These are phyloP conservation scores for Danio choprae DNA, from an alignment of 2,797 vertebrate species.

Conservation along the genomic window DNA sequence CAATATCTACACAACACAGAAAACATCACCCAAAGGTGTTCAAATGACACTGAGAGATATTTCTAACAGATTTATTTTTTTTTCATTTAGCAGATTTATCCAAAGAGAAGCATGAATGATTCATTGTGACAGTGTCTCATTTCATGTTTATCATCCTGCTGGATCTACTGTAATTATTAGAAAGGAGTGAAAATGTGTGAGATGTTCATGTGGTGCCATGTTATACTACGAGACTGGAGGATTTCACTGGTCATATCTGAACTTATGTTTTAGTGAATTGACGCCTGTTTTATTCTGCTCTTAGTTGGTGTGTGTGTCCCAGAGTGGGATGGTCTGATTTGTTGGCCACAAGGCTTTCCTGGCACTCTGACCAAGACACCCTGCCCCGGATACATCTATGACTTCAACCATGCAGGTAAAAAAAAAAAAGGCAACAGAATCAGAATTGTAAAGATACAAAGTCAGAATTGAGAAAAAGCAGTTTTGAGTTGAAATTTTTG, in stretches of 20 bases:
- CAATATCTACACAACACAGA: neutral
- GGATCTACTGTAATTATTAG: neutral
- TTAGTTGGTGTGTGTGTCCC: constrained; percentile 83
- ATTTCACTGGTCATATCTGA: neutral
- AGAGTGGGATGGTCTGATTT: constrained; percentile 91
- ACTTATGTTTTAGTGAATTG: constrained; percentile 40
- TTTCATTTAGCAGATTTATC: neutral
- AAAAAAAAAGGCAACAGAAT: neutral
- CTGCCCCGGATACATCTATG: constrained; percentile 88
- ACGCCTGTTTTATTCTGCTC: constrained; percentile 42
- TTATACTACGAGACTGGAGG: neutral
- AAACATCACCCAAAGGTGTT: constrained; percentile 1
- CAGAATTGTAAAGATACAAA: too few relatives aligned
- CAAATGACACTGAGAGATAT: neutral
- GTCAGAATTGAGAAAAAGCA: too few relatives aligned
- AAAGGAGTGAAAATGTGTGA: neutral
- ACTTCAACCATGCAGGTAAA: constrained; percentile 91
- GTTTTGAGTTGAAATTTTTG: too few relatives aligned
- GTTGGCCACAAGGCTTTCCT: constrained; percentile 86
- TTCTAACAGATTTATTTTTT: neutral
- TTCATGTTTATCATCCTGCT: neutral
- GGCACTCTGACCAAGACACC: constrained; percentile 80
- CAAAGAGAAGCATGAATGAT: neutral
- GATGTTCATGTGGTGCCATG: neutral
- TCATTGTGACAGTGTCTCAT: neutral